Percentiles rank a stretch among this genome's conserved stretches.
phyloP scores from a whole-genome alignment of 2,797 vertebrate species.

The Atherinosoma microstoma region DNA sequence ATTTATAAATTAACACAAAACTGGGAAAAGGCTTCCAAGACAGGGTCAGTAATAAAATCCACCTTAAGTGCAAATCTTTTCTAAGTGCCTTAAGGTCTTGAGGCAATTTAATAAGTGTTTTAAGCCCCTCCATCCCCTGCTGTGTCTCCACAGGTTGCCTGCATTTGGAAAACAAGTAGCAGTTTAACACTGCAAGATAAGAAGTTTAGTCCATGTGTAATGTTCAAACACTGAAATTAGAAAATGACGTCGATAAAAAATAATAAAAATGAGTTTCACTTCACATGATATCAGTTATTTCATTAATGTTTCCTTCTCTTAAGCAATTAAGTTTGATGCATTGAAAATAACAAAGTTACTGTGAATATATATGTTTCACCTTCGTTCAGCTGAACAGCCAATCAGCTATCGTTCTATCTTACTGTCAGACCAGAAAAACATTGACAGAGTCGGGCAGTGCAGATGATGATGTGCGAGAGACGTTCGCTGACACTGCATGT shows the following conservation, averaged over 20 bases:
- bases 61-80: not conserved
- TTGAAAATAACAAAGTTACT: not conserved
- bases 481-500: not conserved
- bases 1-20: too few relatives aligned
- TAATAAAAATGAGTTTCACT: not conserved
- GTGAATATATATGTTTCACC: not conserved
- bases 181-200: not conserved
- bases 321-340: not conserved
- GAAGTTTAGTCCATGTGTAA: not conserved
- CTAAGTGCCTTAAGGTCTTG: not conserved
- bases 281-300: not conserved
- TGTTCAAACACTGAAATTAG: not conserved
- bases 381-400: not conserved
- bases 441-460: not conserved
- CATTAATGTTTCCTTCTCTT: not conserved
- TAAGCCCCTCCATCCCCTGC: not conserved
- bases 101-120: not conserved
- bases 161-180: not conserved
- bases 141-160: not conserved
- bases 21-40: not conserved
- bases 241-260: not conserved
- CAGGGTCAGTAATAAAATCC: not conserved
- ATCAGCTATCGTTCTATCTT: not conserved
- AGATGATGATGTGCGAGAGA: not conserved
- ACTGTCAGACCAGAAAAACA: not conserved